phyloP scores from a whole-genome alignment of 2,888 invertebrate species.

The Drosophila paracracens region DNA sequence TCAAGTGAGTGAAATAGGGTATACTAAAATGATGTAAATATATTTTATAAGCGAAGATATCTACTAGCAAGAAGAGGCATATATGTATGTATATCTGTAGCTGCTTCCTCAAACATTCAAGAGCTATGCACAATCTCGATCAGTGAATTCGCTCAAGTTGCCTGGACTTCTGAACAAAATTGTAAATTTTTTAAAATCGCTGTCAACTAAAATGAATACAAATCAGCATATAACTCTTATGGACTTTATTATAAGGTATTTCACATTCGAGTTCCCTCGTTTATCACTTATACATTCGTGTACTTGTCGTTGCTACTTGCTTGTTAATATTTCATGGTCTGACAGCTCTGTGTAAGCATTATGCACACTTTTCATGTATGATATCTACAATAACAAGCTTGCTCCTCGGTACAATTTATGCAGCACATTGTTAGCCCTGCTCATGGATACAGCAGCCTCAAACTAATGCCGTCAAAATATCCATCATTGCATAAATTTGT shows the following conservation, averaged over 20 bases:
- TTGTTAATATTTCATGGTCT: conserved; percentile 8
- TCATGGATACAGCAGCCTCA: conserved; percentile 33
- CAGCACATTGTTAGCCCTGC: conserved; percentile 24
- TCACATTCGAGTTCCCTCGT: background rate
- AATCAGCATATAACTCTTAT: background rate
- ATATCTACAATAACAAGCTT: conserved; percentile 42
- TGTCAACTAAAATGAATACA: background rate
- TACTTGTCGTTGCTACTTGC: background rate
- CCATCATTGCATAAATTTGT: conserved; percentile 41
- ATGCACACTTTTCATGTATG: conserved; percentile 41
- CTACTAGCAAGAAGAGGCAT: background rate
- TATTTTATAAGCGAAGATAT: background rate
- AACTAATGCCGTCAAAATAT: conserved; percentile 59
- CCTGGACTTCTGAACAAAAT: background rate
- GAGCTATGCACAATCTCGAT: background rate
- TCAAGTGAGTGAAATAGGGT: background rate
- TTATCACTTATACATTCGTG: background rate
- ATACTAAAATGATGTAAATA: background rate
- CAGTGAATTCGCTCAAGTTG: background rate
- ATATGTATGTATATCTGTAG: background rate
- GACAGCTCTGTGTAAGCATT: conserved; percentile 21
- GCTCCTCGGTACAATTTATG: conserved; percentile 35
- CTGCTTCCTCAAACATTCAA: background rate
- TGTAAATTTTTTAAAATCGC: background rate
- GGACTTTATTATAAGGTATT: background rate